Evolutionary conservation across 2,888 invertebrate genomes (phyloP), one percentile per base, ranked within the genome.

Genomic region (Chrysodeixis includens): DNA sequence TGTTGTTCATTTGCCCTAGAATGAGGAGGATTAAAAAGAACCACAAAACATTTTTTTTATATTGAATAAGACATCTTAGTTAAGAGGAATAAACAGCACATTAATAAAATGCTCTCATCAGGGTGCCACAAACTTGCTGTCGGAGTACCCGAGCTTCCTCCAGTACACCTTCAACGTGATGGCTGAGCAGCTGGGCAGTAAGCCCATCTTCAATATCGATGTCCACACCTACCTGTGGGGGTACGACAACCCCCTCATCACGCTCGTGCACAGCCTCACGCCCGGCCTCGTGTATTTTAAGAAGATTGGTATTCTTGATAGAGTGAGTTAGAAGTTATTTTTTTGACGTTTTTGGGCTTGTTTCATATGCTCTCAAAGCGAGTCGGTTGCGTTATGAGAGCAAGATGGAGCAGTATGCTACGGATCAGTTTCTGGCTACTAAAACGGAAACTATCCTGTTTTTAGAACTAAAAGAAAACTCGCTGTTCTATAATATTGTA

Each of bases 301-400:
- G 12, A 96, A 95, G 78, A 97, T 98, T 80, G 98, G 98, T 8
- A 93, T 98, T 35, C 91, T 98, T 69, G 97, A 97, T 81, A 95
- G 97, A 91, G 97, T 97, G n/a, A 81, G 79, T 62, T 18, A 20
- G 18, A 53, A 16, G 7, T 16, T 16, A 44, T 9, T 9, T 46
- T 9, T 46, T 7, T 10, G 9, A 2, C 9, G n/a, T 4, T 26
- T 26, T 2, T 26, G 26, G 26, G n/a, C n/a, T n/a, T n/a, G n/a
- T n/a, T n/a, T n/a, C n/a, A n/a, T n/a, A n/a, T n/a, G n/a, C n/a
- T n/a, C n/a, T n/a, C n/a, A n/a, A n/a, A n/a, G n/a, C n/a, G n/a
- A n/a, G n/a, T n/a, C n/a, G n/a, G n/a, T n/a, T n/a, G n/a, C n/a
- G n/a, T n/a, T n/a, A n/a, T n/a, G n/a, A n/a, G n/a, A n/a, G n/a